phyloP scores from a whole-genome alignment of 2,113 vertebrate genomes.

The Larimichthys polyactis region DNA sequence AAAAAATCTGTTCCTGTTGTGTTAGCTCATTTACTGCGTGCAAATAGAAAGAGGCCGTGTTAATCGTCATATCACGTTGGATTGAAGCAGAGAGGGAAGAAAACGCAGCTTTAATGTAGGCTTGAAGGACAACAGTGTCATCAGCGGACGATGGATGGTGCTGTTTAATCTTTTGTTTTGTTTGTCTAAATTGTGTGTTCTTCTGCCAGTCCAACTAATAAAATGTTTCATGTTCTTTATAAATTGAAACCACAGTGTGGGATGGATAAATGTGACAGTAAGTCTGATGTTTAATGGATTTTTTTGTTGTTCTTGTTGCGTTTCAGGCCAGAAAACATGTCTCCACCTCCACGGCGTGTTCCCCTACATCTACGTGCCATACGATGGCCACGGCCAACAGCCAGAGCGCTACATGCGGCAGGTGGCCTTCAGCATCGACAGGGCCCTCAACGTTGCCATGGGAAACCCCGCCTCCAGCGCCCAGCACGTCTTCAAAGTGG shows the following conservation, averaged over 20 bases:
- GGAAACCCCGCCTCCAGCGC: slow-evolving; percentile 92
- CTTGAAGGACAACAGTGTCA: background rate
- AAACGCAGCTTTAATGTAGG: background rate
- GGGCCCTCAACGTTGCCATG: slow-evolving; percentile 95
- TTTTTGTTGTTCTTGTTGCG: slow-evolving; percentile 18
- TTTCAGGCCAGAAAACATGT: slow-evolving; percentile 97
- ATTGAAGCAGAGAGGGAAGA: background rate
- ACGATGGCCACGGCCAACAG: slow-evolving; percentile 90
- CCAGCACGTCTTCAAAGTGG: slow-evolving; percentile 97
- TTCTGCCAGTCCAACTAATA: background rate
- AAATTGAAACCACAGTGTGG: background rate
- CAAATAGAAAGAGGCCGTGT: too few relatives aligned
- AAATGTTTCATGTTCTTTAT: background rate
- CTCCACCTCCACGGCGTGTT: slow-evolving; percentile 97
- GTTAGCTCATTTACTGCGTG: too few relatives aligned
- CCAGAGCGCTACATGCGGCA: slow-evolving; percentile 92
- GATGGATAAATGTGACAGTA: background rate
- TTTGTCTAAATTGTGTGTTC: too few relatives aligned
- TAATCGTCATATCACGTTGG: background rate
- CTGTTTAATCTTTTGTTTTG: background rate
- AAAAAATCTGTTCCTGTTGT: too few relatives aligned
- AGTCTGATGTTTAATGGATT: background rate
- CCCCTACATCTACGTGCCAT: slow-evolving; percentile 96
- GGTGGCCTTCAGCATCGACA: slow-evolving; percentile 97
- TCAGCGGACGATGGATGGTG: background rate